phyloP scores from a whole-genome alignment of 2,113 vertebrate genomes.

The Ciconia boyciana region DNA sequence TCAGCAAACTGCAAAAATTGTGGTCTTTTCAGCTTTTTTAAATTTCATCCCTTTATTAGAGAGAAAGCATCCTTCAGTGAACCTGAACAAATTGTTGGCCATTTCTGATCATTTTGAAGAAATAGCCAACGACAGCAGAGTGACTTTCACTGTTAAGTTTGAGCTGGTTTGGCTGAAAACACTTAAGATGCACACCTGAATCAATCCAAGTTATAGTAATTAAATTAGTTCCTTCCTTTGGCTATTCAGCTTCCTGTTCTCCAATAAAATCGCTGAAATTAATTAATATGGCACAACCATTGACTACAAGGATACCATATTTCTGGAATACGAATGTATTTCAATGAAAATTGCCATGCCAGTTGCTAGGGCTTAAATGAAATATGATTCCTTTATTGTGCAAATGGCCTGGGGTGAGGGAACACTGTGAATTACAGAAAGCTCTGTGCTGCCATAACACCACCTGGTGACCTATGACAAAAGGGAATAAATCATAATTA shows the following conservation, averaged over 20 bases:
- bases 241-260: background rate
- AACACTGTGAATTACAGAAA: background rate
- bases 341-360: background rate
- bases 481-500: conserved; percentile 2
- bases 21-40: background rate
- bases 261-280: background rate
- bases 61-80: background rate
- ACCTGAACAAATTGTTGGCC: background rate
- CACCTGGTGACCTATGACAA: background rate
- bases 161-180: background rate
- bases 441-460: background rate
- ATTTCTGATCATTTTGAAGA: background rate
- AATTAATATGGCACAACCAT: background rate
- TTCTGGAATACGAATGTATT: background rate
- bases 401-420: background rate
- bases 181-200: background rate
- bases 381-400: background rate
- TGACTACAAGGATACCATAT: background rate
- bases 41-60: background rate
- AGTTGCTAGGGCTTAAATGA: background rate
- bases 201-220: background rate
- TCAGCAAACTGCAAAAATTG: background rate
- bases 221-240: background rate
- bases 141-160: background rate
- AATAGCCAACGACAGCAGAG: background rate